phyloP scores from a whole-genome alignment of 2,888 invertebrate genomes.

The Tipula lateralis region DNA sequence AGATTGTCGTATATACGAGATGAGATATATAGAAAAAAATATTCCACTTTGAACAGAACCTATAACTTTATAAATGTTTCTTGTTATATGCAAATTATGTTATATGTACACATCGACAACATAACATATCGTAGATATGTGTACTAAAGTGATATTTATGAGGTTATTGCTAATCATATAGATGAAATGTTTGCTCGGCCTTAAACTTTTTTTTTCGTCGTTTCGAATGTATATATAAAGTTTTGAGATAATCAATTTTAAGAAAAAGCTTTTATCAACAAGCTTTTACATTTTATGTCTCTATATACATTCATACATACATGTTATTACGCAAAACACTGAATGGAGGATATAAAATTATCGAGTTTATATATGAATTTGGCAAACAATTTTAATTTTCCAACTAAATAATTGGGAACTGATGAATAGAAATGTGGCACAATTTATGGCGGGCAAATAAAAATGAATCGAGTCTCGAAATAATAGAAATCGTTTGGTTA shows the following conservation, averaged over 20 bases:
- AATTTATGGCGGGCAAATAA: neutral
- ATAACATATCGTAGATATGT: neutral
- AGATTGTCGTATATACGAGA: neutral
- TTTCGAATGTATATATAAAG: neutral
- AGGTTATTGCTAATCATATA: neutral
- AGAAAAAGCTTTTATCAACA: neutral
- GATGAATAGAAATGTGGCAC: neutral
- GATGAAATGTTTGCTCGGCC: neutral
- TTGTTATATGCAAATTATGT: neutral
- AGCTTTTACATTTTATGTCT: neutral
- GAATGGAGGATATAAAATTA: neutral
- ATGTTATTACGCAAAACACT: neutral
- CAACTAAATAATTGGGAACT: neutral
- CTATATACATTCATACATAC: neutral
- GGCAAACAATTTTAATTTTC: neutral
- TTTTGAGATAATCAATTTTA: neutral
- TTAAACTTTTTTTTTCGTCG: neutral
- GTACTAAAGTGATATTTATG: neutral
- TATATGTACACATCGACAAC: neutral
- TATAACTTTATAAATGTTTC: neutral
- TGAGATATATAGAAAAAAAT: neutral
- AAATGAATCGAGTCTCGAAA: neutral
- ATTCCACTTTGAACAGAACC: neutral
- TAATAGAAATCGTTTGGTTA: neutral
- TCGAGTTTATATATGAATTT: neutral